phyloP scores from a whole-genome alignment of 2,113 vertebrate genomes.

The Cygnus atratus region DNA sequence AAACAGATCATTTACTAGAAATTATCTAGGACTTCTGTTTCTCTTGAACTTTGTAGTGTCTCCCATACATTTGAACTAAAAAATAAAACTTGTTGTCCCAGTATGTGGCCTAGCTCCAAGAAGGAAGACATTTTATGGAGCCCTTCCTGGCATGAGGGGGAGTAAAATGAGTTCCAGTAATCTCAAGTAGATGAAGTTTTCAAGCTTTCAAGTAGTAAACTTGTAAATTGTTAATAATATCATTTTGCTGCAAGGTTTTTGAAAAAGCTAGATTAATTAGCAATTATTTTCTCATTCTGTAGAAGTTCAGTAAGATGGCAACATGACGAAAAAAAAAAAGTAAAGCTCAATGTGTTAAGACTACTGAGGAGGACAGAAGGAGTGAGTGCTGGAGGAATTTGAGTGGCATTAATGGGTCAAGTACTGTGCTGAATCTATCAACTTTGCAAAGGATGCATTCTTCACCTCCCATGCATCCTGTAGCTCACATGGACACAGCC shows the following conservation, averaged over 20 bases:
- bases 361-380: neutral
- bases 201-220: neutral
- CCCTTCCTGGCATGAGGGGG: neutral
- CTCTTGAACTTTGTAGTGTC: neutral
- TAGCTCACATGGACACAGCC: neutral
- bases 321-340: neutral
- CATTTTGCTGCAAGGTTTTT: neutral
- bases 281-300: neutral
- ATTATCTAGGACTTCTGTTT: neutral
- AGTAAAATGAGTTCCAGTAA: neutral
- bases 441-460: neutral
- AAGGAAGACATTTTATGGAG: neutral
- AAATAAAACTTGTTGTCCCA: neutral
- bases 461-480: neutral
- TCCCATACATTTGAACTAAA: neutral
- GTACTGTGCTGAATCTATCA: rapidly evolving
- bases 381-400: neutral
- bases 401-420: rapidly evolving
- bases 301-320: neutral
- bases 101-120: neutral
- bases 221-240: neutral
- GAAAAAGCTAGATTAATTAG: neutral
- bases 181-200: neutral
- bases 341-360: neutral
- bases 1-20: neutral